Evolutionary conservation across 2,113 vertebrate species (phyloP).

Genomic region (Toxotes jaculatrix): DNA sequence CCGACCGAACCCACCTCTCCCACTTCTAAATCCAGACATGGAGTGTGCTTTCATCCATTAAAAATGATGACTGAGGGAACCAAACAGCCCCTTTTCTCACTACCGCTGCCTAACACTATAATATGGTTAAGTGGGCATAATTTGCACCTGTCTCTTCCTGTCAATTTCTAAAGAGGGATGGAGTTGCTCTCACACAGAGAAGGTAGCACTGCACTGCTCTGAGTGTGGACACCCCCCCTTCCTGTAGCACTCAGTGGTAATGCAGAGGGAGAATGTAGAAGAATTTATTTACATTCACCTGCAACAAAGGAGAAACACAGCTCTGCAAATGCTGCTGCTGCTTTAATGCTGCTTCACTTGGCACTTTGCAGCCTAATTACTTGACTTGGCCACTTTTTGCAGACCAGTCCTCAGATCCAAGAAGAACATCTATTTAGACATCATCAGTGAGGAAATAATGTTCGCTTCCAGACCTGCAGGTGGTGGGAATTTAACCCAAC

Average conservation of each 20-base stretch:
- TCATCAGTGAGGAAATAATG: slow-evolving; percentile 28
- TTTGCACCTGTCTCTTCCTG: slow-evolving; percentile 62
- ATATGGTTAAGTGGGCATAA: slow-evolving; percentile 69
- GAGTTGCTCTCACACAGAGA: slow-evolving; percentile 42
- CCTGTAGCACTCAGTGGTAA: not conserved
- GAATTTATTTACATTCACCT: slow-evolving; percentile 42
- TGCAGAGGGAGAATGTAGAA: not conserved
- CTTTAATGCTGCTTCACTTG: slow-evolving; percentile 29
- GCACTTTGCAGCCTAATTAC: slow-evolving; percentile 40
- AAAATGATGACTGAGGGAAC: slow-evolving; percentile 40
- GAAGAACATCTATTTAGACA: slow-evolving; percentile 43
- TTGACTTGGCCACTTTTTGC: slow-evolving; percentile 29
- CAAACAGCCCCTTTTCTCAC: slow-evolving; percentile 28
- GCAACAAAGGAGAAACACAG: slow-evolving; percentile 3
- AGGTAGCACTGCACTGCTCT: slow-evolving; percentile 16
- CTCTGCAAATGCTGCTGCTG: not conserved
- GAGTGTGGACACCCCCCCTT: not conserved
- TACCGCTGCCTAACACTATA: slow-evolving; percentile 31
- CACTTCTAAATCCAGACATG: slow-evolving; percentile 44
- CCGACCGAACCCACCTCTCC: slow-evolving; percentile 8
- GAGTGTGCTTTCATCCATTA: slow-evolving; percentile 53
- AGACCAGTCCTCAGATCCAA: slow-evolving; percentile 15
- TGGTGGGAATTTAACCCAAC: slow-evolving; percentile 17
- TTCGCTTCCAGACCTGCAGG: slow-evolving; percentile 40
- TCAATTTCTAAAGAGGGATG: slow-evolving; percentile 37